Evolutionary conservation across 2,888 invertebrate genomes (phyloP).

Genomic region (Graphium colonna): DNA sequence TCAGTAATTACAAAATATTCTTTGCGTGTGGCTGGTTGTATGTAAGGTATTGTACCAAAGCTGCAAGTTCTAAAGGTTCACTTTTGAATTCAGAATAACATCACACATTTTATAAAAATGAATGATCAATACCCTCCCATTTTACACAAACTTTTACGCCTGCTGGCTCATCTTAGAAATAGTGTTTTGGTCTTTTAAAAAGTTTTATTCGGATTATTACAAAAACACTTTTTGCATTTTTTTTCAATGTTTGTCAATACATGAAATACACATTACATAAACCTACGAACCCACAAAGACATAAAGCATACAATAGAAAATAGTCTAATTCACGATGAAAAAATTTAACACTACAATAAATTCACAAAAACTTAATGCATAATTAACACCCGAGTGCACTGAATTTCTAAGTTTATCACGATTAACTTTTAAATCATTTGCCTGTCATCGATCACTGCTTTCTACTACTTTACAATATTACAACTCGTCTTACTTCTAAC

Average conservation of each 20-base stretch:
- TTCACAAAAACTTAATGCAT: not conserved
- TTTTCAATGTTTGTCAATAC: not conserved
- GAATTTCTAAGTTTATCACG: slow-evolving; percentile 30
- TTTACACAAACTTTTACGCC: slow-evolving; percentile 43
- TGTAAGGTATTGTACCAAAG: slow-evolving; percentile 86
- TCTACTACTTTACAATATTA: slow-evolving; percentile 35
- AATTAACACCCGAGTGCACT: slow-evolving; percentile 42
- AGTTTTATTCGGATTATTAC: slow-evolving; percentile 1
- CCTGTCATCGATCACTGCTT: slow-evolving; percentile 58
- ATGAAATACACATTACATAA: not conserved
- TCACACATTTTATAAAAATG: slow-evolving; percentile 60
- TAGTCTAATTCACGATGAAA: not conserved
- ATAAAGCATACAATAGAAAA: not conserved
- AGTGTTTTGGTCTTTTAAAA: slow-evolving; percentile 26
- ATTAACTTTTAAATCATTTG: slow-evolving; percentile 41
- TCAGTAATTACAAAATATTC: slow-evolving; percentile 90
- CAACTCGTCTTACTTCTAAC: slow-evolving; percentile 59
- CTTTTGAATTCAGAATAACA: slow-evolving; percentile 65
- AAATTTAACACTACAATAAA: not conserved
- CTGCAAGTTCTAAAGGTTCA: slow-evolving; percentile 60
- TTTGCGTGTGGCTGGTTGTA: slow-evolving; percentile 93
- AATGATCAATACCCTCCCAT: slow-evolving; percentile 60
- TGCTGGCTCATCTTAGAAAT: slow-evolving; percentile 34
- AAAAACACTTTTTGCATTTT: slow-evolving; percentile 22
- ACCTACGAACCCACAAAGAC: not conserved